A percentile compares a stretch with the other conserved stretches of the same genome.
Conservation (phyloP, 2,113 vertebrate species). For the Myiozetetes cayanensis region DNA sequence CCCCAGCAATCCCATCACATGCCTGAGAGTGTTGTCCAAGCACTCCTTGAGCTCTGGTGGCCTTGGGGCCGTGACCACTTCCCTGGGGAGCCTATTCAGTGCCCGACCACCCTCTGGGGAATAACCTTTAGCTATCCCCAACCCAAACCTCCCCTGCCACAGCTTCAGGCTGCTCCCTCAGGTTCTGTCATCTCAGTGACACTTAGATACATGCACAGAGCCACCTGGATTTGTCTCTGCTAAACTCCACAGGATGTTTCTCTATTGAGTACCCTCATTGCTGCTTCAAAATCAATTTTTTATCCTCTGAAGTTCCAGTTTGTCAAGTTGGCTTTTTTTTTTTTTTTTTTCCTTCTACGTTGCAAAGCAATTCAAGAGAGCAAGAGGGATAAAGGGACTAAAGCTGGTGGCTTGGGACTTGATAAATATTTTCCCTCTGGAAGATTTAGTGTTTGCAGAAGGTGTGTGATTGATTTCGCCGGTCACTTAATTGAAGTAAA, state of each 20-base stretch:
- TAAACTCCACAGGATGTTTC: not conserved
- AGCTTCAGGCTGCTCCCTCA: not conserved
- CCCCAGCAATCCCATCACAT: not conserved
- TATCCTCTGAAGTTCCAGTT: not conserved
- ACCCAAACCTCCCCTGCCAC: fast-evolving
- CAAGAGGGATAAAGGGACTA: not conserved
- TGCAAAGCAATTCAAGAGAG: not conserved
- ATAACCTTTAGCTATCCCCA: not conserved
- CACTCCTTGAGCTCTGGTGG: not conserved
- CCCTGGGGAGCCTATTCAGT: not conserved
- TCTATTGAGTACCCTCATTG: not conserved
- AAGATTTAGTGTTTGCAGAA: slow-evolving; percentile 74
- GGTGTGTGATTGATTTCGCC: slow-evolving; percentile 73
- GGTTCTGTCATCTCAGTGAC: not conserved
- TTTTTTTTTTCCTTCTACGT: fast-evolving
- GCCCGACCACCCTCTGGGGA: not conserved
- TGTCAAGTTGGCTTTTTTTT: not conserved
- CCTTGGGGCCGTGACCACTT: not conserved
- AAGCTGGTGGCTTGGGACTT: slow-evolving; percentile 61
- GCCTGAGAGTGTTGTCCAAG: not conserved
- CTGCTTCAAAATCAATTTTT: not conserved
- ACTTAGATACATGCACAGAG: not conserved
- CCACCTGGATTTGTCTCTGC: not conserved
- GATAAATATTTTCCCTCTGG: slow-evolving; percentile 73
- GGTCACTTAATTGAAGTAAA: slow-evolving; percentile 78